These are phyloP conservation scores for Chionis minor DNA, from an alignment of 2,113 vertebrate species.

Conservation along the genomic window DNA sequence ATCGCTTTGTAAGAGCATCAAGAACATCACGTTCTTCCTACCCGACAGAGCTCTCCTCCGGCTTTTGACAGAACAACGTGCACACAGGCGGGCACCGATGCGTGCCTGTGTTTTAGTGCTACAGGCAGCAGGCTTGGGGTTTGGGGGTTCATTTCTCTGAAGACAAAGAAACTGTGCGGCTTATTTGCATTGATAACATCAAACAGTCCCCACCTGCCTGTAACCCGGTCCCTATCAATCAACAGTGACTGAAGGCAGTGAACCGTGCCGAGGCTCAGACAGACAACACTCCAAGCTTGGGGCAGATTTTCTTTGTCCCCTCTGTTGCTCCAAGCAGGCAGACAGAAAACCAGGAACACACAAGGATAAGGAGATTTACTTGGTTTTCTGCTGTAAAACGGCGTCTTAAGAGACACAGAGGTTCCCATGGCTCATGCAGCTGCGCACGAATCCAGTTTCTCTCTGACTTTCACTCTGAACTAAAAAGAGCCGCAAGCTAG, in stretches of 20 bases:
- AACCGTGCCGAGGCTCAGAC: background rate
- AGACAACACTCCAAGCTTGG: background rate
- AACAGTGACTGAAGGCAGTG: background rate
- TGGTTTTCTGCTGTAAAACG: background rate
- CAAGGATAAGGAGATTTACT: background rate
- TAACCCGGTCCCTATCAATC: rapidly evolving
- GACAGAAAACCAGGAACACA: background rate
- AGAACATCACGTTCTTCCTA: background rate
- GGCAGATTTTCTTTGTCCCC: background rate
- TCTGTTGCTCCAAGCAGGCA: background rate
- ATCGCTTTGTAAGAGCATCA: background rate
- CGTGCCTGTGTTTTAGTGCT: background rate
- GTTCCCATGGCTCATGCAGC: background rate
- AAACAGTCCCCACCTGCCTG: background rate
- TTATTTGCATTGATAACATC: conserved; percentile 7
- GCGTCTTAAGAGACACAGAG: rapidly evolving
- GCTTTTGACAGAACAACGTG: background rate
- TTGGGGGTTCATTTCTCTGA: background rate
- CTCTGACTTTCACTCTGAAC: background rate
- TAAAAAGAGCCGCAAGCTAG: background rate
- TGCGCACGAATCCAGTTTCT: background rate
- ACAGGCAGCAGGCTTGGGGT: background rate
- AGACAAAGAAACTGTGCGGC: background rate
- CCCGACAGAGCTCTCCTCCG: background rate
- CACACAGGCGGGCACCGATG: background rate